Evolutionary conservation across 2,113 vertebrate species (phyloP), one percentile per base, ranked within the genome.

Genomic region (Bettongia penicillata): DNA sequence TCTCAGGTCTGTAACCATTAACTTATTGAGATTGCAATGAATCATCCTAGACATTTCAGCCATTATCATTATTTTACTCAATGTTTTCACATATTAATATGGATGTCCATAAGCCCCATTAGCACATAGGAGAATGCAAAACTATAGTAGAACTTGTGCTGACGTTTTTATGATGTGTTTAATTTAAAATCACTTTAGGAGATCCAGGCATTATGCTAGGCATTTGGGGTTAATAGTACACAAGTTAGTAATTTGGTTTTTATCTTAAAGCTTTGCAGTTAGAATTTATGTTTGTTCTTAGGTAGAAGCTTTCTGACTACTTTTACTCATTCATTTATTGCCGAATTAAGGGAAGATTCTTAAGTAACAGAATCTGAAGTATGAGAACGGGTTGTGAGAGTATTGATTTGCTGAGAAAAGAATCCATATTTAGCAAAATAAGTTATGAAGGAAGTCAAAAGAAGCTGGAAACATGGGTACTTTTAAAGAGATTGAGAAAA

Each of bases 1-100:
- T 98, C 99, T 96, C 99, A 99, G 99, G 99, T 99, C 49, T 50
- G 98, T 97, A 90, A 37, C 6, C 92, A 2, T n/a, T 2, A 0
- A 1, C 19, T 53, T 43, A 52, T 2, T 8, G n/a, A 47, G 47
- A 19, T 0, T 55, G 52, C 12, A 5, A 4, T n/a, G 8, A 11
- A 28, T 93, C 43, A n/a, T 77, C 16, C 6, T 19, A 91, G 57
- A 28, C 68, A 25, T 68, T 91, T 47, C 0, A 84, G n/a, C 14
- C 61, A n/a, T 77, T 77, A 84, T 37, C 61, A 68, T 84, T 84
- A 84, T 43, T 84, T 84, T 43, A 43, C 22, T 43, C 7, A 84
- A 8, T 84, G 22, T 24, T 31, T 28, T 90, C 47, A 51, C 90
- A 50, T 31, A 14, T 51, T 49, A 51, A 28, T 31, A 50, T 51